A percentile compares a stretch with the other conserved stretches of the same genome.
These are phyloP conservation scores for Montipora efflorescens DNA, from an alignment of 64 coral and sea anemone genomes.

Conservation along the genomic window DNA sequence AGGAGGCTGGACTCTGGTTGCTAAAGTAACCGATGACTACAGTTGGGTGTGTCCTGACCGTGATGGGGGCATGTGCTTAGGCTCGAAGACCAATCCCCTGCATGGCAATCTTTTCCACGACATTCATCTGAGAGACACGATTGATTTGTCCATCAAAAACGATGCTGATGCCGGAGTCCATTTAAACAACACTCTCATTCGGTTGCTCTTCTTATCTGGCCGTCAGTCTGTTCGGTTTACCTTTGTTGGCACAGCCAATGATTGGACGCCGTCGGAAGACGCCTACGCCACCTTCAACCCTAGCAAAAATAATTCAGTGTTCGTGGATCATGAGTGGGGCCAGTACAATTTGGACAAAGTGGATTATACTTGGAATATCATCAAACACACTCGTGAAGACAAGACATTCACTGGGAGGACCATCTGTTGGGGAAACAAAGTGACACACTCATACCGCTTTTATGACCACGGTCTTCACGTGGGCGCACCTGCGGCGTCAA, in stretches of 20 bases:
- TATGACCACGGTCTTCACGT: constrained; percentile 96
- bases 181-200: constrained; percentile 87
- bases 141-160: constrained; percentile 86
- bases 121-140: constrained; percentile 87
- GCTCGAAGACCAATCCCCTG: constrained; percentile 74
- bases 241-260: constrained; percentile 79
- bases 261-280: constrained; percentile 91
- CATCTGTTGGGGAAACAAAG: constrained; percentile 97
- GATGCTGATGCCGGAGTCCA: constrained; percentile 89
- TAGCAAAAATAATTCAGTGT: constrained; percentile 81
- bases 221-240: constrained; percentile 93
- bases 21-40: constrained; percentile 96
- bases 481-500: constrained; percentile 74
- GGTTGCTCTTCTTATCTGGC: constrained; percentile 85
- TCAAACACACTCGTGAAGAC: constrained; percentile 74
- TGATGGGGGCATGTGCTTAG: constrained; percentile 78
- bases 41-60: constrained; percentile 95
- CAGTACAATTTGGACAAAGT: constrained; percentile 75
- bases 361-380: constrained; percentile 99
- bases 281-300: constrained; percentile 95
- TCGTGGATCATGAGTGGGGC: constrained; percentile 83
- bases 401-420: constrained; percentile 78
- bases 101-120: constrained; percentile 88
- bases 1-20: constrained; percentile 96
- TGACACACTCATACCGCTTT: constrained; percentile 80